phyloP scores from a whole-genome alignment of 2,888 invertebrate genomes.

The Eilema griseolum region DNA sequence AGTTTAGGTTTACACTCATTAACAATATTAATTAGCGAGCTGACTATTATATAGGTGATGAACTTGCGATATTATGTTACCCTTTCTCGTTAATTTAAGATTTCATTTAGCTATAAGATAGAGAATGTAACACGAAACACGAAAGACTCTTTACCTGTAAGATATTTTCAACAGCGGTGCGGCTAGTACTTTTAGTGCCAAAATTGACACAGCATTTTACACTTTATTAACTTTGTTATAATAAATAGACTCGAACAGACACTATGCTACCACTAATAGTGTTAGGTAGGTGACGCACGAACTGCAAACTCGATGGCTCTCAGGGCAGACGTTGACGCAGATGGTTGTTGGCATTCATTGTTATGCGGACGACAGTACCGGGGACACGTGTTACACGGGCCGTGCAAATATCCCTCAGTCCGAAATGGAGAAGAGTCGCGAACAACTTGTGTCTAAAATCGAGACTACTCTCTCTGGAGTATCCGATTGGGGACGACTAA shows the following conservation, averaged over 20 bases:
- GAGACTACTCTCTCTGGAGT: too few species aligned
- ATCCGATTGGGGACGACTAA: too few species aligned
- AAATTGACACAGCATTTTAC: neutral
- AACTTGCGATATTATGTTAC: slow-evolving; percentile 32
- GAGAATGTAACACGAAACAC: slow-evolving; percentile 22
- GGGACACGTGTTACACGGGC: too few species aligned
- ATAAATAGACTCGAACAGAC: neutral
- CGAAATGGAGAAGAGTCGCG: too few species aligned
- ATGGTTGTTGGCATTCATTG: too few species aligned
- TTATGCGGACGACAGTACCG: too few species aligned
- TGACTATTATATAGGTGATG: slow-evolving; percentile 22
- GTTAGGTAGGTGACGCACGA: neutral
- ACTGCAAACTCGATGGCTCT: neutral
- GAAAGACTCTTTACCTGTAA: slow-evolving; percentile 21
- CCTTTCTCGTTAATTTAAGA: slow-evolving; percentile 22
- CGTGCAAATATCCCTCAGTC: too few species aligned
- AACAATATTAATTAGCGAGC: slow-evolving; percentile 15
- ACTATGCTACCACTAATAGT: neutral
- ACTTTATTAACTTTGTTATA: neutral
- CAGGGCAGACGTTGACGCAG: too few species aligned
- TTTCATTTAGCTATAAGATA: slow-evolving; percentile 21
- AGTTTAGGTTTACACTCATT: slow-evolving; percentile 19
- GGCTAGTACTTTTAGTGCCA: neutral
- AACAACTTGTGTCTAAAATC: too few species aligned
- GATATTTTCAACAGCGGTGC: neutral